Percentiles rank a stretch among this genome's conserved stretches.
Evolutionary conservation across 2,113 vertebrate species (phyloP).

Genomic region (Ancistrus triradiatus): DNA sequence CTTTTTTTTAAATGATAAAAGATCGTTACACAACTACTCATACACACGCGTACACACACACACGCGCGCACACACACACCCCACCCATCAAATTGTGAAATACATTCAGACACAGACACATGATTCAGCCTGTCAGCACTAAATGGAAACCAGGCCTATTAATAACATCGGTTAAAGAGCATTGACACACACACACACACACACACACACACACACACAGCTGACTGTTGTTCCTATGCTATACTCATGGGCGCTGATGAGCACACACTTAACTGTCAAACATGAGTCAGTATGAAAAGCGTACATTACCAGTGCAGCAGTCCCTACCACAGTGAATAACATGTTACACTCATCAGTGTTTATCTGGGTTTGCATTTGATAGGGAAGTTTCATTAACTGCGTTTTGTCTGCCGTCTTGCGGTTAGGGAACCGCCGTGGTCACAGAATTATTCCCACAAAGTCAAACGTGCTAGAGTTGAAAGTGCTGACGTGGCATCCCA

Average conservation of each 20-base stretch:
- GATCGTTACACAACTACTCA: background rate
- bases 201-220: conserved; percentile 33
- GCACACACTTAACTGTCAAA: background rate
- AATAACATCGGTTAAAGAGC: conserved; percentile 67
- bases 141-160: conserved; percentile 62
- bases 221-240: too few species aligned
- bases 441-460: too few species aligned
- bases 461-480: too few species aligned
- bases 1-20: too few species aligned
- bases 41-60: background rate
- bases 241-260: conserved; percentile 23
- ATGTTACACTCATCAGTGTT: too few species aligned
- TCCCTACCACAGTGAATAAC: too few species aligned
- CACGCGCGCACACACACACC: conserved; percentile 21
- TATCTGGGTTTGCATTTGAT: too few species aligned
- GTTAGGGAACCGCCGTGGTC: too few species aligned
- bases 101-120: conserved; percentile 68
- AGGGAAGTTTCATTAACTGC: too few species aligned
- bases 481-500: too few species aligned
- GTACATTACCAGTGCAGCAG: too few species aligned
- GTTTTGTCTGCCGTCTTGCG: too few species aligned
- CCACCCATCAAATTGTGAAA: conserved; percentile 60
- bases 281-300: background rate
- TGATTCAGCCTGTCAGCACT: conserved; percentile 71
- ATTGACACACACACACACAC: conserved; percentile 8